These are phyloP conservation scores for Eudemis profundana DNA, from an alignment of 2,888 invertebrate genomes.

Conservation along the genomic window DNA sequence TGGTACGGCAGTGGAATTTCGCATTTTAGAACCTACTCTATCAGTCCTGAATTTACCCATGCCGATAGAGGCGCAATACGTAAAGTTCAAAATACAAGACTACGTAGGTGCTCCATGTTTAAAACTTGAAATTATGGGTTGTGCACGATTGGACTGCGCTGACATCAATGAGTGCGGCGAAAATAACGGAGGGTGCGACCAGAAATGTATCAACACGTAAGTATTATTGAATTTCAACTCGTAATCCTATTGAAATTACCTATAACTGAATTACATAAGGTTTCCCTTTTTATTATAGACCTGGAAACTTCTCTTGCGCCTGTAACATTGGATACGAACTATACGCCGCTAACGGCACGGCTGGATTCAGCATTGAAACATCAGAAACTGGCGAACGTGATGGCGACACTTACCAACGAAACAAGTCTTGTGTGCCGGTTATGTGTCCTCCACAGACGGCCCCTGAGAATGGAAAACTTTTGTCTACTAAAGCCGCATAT, in stretches of 20 bases:
- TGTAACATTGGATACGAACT: conserved; percentile 97
- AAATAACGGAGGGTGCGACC: conserved; percentile 96
- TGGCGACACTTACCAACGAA: conserved; percentile 94
- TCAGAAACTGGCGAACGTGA: conserved; percentile 95
- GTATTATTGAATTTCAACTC: conserved; percentile 51
- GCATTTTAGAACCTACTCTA: conserved; percentile 95
- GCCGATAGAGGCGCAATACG: conserved; percentile 95
- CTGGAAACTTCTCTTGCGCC: conserved; percentile 94
- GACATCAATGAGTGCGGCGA: conserved; percentile 95
- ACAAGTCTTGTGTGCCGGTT: conserved; percentile 97
- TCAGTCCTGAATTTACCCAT: conserved; percentile 95
- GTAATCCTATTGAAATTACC: too few relatives aligned
- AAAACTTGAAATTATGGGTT: conserved; percentile 96
- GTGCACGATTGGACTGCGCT: conserved; percentile 94
- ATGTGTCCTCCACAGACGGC: conserved; percentile 92
- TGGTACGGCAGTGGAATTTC: conserved; percentile 96
- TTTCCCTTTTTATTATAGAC: conserved; percentile 78
- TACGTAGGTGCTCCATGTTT: conserved; percentile 95
- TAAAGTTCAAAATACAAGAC: conserved; percentile 94
- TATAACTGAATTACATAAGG: neutral
- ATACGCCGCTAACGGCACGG: conserved; percentile 94
- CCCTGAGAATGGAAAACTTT: conserved; percentile 93
- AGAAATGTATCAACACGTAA: conserved; percentile 94
- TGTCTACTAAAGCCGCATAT: conserved; percentile 92
- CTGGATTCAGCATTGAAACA: conserved; percentile 91